These are phyloP conservation scores for Synanthedon tipuliformis DNA, from an alignment of 2,888 invertebrate genomes.

Conservation along the genomic window DNA sequence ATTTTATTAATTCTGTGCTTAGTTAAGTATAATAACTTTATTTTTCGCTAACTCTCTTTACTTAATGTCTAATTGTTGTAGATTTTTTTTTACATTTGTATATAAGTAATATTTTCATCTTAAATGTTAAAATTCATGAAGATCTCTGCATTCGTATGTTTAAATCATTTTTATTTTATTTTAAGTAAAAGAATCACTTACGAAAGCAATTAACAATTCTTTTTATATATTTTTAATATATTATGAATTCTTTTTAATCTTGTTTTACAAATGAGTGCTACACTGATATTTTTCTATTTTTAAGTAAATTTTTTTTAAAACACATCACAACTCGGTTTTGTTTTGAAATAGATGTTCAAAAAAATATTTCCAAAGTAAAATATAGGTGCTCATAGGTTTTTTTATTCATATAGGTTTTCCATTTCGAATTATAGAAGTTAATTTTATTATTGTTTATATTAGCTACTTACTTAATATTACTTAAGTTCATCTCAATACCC, in stretches of 20 bases:
- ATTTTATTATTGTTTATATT: neutral
- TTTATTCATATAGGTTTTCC: neutral
- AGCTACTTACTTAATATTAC: neutral
- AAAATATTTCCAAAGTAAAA: too few species aligned
- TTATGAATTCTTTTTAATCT: neutral
- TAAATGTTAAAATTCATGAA: too few species aligned
- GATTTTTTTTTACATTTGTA: too few species aligned
- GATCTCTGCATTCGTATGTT: too few species aligned
- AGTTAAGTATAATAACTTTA: neutral
- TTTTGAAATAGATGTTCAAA: too few species aligned
- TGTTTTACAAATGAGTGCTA: neutral
- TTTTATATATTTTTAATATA: neutral
- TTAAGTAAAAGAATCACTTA: neutral
- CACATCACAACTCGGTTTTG: neutral
- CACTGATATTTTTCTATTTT: neutral
- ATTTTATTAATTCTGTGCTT: neutral
- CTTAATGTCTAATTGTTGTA: too few species aligned
- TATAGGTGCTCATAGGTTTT: neutral
- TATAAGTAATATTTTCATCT: too few species aligned
- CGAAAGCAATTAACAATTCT: neutral
- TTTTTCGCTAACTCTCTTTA: too few species aligned
- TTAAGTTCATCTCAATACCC: conserved; percentile 12
- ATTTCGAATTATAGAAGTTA: neutral
- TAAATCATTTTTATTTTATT: too few species aligned
- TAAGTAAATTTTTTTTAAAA: neutral